These are phyloP conservation scores for Microctonus brassicae DNA, from an alignment of 2,888 invertebrate genomes.

Conservation along the genomic window DNA sequence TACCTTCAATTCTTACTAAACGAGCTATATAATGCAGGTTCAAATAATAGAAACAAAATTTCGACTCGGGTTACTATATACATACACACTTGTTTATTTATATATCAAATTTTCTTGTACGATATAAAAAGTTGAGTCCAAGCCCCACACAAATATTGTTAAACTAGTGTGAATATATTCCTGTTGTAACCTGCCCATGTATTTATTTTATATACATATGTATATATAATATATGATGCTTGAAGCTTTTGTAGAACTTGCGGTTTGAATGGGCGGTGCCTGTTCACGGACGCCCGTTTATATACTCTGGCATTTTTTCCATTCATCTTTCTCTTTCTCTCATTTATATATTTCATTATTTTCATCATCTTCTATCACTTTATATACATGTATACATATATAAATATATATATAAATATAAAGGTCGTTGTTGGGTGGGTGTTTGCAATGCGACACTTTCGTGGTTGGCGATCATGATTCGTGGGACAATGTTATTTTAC, in stretches of 20 bases:
- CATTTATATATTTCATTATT: neutral
- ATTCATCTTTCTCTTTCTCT: neutral
- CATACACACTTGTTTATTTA: neutral
- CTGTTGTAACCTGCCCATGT: neutral
- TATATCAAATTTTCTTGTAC: slow-evolving; percentile 22
- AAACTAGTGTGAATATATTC: too few relatives aligned
- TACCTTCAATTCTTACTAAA: too few relatives aligned
- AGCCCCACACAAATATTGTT: too few relatives aligned
- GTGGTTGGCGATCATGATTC: slow-evolving; percentile 50
- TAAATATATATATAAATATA: too few relatives aligned
- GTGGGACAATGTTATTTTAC: slow-evolving; percentile 69
- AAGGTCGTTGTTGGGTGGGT: slow-evolving; percentile 14
- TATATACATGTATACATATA: too few relatives aligned
- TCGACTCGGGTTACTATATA: too few relatives aligned
- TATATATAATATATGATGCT: slow-evolving; percentile 12
- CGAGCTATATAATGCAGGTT: too few relatives aligned
- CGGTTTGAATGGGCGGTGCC: slow-evolving; percentile 33
- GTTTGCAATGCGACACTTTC: slow-evolving; percentile 16
- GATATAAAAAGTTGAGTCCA: slow-evolving; percentile 25
- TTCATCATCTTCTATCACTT: slow-evolving; percentile 22
- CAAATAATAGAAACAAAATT: too few relatives aligned
- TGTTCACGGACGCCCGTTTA: slow-evolving; percentile 22
- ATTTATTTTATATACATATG: slow-evolving; percentile 28
- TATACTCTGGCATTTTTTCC: slow-evolving; percentile 21
- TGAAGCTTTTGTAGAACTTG: slow-evolving; percentile 30